Percentiles rank a stretch among this genome's conserved stretches.
These are phyloP conservation scores for Heliocidaris erythrogramma DNA, from an alignment of 35 echinoderm and acorn worm genomes.

Conservation along the genomic window DNA sequence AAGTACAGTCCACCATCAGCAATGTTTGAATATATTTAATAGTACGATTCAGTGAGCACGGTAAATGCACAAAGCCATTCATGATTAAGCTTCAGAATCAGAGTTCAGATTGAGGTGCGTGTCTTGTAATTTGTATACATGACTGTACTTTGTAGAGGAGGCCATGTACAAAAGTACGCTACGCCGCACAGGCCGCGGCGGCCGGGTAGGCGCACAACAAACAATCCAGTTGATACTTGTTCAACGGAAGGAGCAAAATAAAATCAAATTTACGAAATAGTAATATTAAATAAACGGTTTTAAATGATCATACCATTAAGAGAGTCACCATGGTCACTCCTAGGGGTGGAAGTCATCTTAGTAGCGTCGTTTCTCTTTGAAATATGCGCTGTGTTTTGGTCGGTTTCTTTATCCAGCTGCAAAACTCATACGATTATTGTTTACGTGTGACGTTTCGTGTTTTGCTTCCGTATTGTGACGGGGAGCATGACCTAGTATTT, in stretches of 20 bases:
- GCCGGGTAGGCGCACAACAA: background rate
- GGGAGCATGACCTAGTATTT: background rate
- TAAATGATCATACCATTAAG: background rate
- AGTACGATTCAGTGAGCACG: too few species aligned
- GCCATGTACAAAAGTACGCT: too few species aligned
- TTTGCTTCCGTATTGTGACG: slow-evolving; percentile 29
- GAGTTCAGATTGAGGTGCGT: too few species aligned
- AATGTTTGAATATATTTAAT: too few species aligned
- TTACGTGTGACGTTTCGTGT: slow-evolving; percentile 40
- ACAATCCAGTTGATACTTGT: background rate
- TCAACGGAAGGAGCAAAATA: background rate
- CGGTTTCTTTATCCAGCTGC: background rate
- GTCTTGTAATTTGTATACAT: too few species aligned
- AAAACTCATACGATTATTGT: slow-evolving; percentile 34
- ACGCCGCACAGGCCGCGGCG: too few species aligned
- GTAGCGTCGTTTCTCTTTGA: background rate
- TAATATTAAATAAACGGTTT: background rate
- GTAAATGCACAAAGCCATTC: too few species aligned
- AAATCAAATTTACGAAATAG: background rate
- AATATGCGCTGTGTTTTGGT: slow-evolving; percentile 23
- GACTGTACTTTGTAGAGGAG: too few species aligned
- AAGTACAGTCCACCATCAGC: too few species aligned
- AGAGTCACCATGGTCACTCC: background rate
- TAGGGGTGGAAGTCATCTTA: slow-evolving; percentile 15
- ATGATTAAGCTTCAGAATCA: too few species aligned